Conservation (phyloP, 2,888 invertebrate species). For the Pristionchus maxplancki region DNA sequence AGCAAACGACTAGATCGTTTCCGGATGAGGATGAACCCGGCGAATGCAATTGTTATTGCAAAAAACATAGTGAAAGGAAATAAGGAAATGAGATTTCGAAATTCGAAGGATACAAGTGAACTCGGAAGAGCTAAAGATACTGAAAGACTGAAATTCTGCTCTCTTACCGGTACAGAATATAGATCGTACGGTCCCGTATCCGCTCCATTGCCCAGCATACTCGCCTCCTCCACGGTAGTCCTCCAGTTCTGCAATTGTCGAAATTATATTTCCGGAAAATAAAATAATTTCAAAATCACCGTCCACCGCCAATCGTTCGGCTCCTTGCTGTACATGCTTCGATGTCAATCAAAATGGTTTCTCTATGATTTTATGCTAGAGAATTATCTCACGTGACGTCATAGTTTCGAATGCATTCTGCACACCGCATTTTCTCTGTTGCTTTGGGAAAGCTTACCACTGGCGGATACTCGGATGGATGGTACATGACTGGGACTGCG, state of each 20-base stretch:
- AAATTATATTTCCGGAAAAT: not conserved
- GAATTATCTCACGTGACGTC: not conserved
- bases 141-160: no score
- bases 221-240: constrained; percentile 11
- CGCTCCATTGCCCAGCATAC: not conserved
- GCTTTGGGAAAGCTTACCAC: constrained; percentile 22
- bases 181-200: not conserved
- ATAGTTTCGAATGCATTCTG: not conserved
- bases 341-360: not conserved
- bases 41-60: no score
- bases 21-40: no score
- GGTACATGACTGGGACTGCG: constrained; percentile 12
- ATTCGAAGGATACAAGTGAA: no score
- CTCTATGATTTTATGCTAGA: not conserved
- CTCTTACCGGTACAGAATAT: constrained; percentile 14
- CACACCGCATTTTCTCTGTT: no score
- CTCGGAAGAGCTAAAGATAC: not conserved
- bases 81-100: no score
- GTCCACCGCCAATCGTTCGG: constrained; percentile 3
- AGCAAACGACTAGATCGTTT: not conserved
- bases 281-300: constrained; percentile 21
- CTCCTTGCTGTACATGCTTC: not conserved
- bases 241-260: constrained; percentile 29
- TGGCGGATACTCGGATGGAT: constrained; percentile 25
- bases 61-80: no score